Evolutionary conservation across 2,888 invertebrate genomes (phyloP).

Genomic region (Tuberolachnus salignus): DNA sequence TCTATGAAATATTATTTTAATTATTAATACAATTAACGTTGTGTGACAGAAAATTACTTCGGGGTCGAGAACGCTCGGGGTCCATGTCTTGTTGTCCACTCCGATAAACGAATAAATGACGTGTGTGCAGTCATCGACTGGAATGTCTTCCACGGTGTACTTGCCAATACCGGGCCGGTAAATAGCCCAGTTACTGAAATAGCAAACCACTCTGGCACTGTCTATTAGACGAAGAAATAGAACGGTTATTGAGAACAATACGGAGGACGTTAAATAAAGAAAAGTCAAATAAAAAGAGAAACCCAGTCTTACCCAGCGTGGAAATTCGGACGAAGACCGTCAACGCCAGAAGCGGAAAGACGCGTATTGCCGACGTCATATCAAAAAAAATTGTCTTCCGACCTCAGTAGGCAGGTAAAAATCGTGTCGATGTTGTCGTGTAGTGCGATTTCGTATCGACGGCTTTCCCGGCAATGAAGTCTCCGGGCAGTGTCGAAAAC

Average conservation of each 20-base stretch:
- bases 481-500: constrained; percentile 1
- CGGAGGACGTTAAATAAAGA: too few relatives aligned
- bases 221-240: constrained; percentile 17
- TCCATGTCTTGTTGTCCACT: constrained; percentile 77
- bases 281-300: too few relatives aligned
- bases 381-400: too few relatives aligned
- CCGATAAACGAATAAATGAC: constrained; percentile 88
- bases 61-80: constrained; percentile 79
- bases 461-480: constrained; percentile 15
- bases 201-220: constrained; percentile 66
- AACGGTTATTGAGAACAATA: too few relatives aligned
- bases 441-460: neutral
- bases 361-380: neutral
- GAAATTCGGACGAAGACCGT: too few relatives aligned
- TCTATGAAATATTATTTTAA: constrained; percentile 62
- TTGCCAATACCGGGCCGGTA: constrained; percentile 81
- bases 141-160: constrained; percentile 84
- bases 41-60: constrained; percentile 66
- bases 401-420: neutral
- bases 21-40: neutral
- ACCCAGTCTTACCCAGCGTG: too few relatives aligned
- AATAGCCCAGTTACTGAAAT: constrained; percentile 83
- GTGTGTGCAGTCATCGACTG: constrained; percentile 82
- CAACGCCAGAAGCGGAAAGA: neutral
- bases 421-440: neutral